Conservation (phyloP, 2,888 invertebrate genomes). For the Eristalis pertinax region DNA sequence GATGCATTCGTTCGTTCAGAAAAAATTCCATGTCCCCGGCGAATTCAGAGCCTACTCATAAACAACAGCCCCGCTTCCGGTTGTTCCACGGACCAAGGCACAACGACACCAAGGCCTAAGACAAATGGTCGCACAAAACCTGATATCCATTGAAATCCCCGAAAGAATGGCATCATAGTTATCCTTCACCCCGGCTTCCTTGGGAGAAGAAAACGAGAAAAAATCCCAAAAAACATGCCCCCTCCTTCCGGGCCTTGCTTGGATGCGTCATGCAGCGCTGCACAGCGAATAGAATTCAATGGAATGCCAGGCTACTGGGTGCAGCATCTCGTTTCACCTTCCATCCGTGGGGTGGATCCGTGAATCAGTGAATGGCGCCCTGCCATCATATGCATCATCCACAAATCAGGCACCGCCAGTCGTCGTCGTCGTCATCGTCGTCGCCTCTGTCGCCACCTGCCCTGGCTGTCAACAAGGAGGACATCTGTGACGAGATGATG, state of each 20-base stretch:
- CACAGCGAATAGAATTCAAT: slow-evolving; percentile 20
- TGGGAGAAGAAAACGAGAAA: not conserved
- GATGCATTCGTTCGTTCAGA: not conserved
- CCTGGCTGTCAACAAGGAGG: not conserved
- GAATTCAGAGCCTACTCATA: not conserved
- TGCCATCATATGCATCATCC: not conserved
- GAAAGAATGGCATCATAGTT: slow-evolving; percentile 25
- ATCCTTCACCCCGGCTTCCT: not conserved
- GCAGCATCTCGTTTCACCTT: not conserved
- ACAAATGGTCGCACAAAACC: not conserved
- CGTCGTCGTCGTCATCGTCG: not conserved
- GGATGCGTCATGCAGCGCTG: not conserved
- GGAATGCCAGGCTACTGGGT: not conserved
- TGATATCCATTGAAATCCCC: slow-evolving; percentile 14
- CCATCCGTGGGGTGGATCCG: not conserved
- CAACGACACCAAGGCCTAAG: not conserved
- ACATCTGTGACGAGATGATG: slow-evolving; percentile 1
- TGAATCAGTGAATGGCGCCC: not conserved
- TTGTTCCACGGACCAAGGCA: not conserved
- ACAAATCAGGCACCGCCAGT: not conserved
- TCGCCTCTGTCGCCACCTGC: not conserved
- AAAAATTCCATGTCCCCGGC: not conserved
- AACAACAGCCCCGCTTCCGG: not conserved
- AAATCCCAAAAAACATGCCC: not conserved
- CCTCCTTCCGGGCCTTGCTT: not conserved